Conservation (phyloP, 2,113 vertebrate genomes). For the Neotoma lepida region DNA sequence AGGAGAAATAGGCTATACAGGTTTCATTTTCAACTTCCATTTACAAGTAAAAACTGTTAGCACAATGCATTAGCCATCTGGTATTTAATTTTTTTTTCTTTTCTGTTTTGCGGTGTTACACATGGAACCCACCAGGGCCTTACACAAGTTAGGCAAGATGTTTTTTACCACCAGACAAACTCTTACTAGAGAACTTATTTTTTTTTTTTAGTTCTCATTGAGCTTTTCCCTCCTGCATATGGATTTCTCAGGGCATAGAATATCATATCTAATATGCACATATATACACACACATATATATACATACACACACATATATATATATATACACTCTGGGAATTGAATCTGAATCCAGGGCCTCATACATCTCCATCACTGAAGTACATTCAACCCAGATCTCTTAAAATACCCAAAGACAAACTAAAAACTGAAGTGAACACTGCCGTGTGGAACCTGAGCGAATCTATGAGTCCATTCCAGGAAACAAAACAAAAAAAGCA, state of each 20-base stretch:
- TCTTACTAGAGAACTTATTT: neutral
- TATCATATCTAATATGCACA: neutral
- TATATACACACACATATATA: neutral
- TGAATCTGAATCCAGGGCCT: neutral
- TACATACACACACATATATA: neutral
- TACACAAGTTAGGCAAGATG: neutral
- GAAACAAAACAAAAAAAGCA: conserved; percentile 8
- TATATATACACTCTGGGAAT: accelerated
- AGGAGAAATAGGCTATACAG: neutral
- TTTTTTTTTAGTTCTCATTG: neutral
- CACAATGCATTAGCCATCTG: neutral
- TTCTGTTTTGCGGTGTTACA: neutral
- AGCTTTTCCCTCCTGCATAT: neutral
- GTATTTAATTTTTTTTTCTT: neutral
- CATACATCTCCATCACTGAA: neutral
- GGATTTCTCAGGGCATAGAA: neutral
- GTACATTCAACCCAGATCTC: neutral
- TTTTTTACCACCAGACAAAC: neutral
- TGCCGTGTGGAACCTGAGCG: neutral
- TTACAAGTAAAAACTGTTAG: neutral
- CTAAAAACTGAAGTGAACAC: too few species aligned
- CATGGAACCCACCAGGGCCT: neutral
- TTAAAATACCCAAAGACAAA: neutral
- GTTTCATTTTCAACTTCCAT: neutral
- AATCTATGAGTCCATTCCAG: conserved; percentile 21